These are phyloP conservation scores for Drosophila teissieri DNA, from an alignment of 1,140 invertebrate species.

Conservation along the genomic window DNA sequence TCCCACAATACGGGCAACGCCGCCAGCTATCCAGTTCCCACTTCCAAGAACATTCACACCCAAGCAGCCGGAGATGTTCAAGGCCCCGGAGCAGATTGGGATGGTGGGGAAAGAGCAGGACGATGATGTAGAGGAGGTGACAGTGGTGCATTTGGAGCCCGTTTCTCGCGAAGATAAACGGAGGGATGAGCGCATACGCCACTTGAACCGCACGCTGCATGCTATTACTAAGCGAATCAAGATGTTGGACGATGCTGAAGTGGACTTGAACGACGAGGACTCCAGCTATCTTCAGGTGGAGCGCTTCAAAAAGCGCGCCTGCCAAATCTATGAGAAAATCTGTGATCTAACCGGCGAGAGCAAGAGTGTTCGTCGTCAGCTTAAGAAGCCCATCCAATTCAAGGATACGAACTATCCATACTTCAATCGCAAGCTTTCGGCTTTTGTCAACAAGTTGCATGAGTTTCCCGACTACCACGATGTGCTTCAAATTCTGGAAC, in stretches of 20 bases:
- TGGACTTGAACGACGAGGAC: conserved; percentile 86
- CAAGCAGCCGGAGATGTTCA: neutral
- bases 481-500: conserved; percentile 85
- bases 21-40: neutral
- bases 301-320: conserved; percentile 85
- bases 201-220: conserved; percentile 84
- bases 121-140: neutral
- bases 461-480: conserved; percentile 87
- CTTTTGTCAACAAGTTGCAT: conserved; percentile 85
- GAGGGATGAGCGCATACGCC: conserved; percentile 75
- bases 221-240: conserved; percentile 85
- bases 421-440: conserved; percentile 86
- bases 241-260: conserved; percentile 84
- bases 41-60: neutral
- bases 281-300: conserved; percentile 86
- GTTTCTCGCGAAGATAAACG: conserved; percentile 49
- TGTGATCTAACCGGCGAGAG: conserved; percentile 86
- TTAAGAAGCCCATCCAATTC: conserved; percentile 85
- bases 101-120: neutral
- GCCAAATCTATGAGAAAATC: conserved; percentile 85
- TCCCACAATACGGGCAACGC: neutral
- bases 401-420: conserved; percentile 84
- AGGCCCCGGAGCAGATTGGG: neutral
- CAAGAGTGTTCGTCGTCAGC: conserved; percentile 85
- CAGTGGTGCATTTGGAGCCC: neutral